Evolutionary conservation across 1,140 invertebrate species (phyloP), one percentile per base, ranked within the genome.

Genomic region (Tenebrio molitor): DNA sequence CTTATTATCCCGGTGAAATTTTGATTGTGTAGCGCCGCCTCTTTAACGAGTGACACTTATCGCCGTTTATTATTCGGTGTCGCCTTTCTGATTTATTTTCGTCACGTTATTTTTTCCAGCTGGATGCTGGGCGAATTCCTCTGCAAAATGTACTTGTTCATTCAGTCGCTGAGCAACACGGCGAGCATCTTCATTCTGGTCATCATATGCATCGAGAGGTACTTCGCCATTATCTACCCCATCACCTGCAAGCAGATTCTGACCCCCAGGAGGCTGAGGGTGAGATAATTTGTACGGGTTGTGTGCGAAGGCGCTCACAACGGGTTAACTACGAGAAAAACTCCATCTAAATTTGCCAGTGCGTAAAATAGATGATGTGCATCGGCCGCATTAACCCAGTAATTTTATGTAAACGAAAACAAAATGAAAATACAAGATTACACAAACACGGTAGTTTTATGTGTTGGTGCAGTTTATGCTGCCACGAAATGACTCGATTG

Each of bases 81-180:
- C n/a, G n/a, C n/a, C n/a, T n/a, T n/a, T n/a, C n/a, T n/a, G n/a
- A n/a, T n/a, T n/a, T n/a, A n/a, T n/a, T n/a, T n/a, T n/a, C n/a
- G n/a, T n/a, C n/a, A n/a, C n/a, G 25, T 29, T 29, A 67, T 73
- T 74, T 68, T 14, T 87, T 88, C 79, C 84, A 92, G 91, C 79
- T 94, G 92, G 92, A 86, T 91, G 12, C 88, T 94, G 39, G 93
- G 92, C 0, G 88, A 92, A 68, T 92, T 93, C 75, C 85, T 95
- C 8, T 95, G 93, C 82, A 93, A 93, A 79, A 92, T 93, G 88
- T 94, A 94, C 82, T 91, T 93, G 84, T 95, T 94, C 78, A 89
- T 93, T 5, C 91, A 93, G 76, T 90, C 90, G 0, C 82, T 95
- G 19, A 93, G 91, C 78, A 93, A 93, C 81, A 94, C 92, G 1